A percentile compares a stretch with the other conserved stretches of the same genome.
phyloP scores from a whole-genome alignment of 2,113 vertebrate genomes.

The Anthoscopus minutus region DNA sequence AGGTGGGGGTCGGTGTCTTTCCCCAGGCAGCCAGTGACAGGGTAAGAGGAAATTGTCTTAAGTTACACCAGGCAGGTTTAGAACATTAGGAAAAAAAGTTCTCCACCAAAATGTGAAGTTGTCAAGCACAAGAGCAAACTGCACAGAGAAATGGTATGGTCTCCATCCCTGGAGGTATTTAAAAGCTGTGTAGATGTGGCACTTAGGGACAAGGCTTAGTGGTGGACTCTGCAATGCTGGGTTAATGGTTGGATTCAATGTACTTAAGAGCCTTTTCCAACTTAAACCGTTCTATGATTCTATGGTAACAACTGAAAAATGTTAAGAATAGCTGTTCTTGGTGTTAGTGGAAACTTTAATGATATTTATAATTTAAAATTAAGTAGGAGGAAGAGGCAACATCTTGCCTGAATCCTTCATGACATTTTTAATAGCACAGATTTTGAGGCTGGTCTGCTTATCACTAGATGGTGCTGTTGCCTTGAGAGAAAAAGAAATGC shows the following conservation, averaged over 20 bases:
- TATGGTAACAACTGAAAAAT: not conserved
- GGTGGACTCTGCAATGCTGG: not conserved
- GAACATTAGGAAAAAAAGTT: not conserved
- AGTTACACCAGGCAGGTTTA: not conserved
- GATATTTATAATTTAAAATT: not conserved
- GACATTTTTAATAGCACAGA: not conserved
- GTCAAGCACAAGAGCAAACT: not conserved
- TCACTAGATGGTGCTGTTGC: slow-evolving; percentile 64
- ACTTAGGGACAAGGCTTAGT: not conserved
- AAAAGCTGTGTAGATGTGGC: not conserved
- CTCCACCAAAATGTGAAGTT: not conserved
- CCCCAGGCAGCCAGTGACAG: not conserved
- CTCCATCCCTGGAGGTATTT: not conserved
- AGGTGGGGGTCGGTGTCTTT: rapidly evolving
- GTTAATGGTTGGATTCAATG: not conserved
- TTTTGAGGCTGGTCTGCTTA: not conserved
- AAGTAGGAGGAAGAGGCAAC: not conserved
- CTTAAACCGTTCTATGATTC: not conserved
- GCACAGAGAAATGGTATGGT: not conserved
- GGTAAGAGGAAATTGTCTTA: not conserved
- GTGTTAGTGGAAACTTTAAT: not conserved
- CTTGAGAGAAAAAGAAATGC: not conserved
- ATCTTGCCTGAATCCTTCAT: not conserved
- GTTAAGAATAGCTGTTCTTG: not conserved
- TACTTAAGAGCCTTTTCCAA: not conserved